Base-by-base conservation (phyloP, 2,797 vertebrate species). In the Pipistrellus pygmaeus region DNA sequence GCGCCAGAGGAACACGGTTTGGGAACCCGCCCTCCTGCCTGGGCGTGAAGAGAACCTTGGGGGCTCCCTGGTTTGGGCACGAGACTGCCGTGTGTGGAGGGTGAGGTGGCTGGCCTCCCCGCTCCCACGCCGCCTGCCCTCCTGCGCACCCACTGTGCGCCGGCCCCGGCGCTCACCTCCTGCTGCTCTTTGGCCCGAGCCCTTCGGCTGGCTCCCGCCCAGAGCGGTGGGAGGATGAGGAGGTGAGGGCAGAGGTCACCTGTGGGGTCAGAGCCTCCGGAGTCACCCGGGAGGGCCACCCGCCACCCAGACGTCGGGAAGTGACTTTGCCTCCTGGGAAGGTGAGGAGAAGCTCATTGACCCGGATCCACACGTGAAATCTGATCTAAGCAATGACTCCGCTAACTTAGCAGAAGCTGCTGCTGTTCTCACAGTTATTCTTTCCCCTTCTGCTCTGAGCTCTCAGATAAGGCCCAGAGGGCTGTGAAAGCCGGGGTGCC, bases 331-430 rank as follows among this genome's bases (percentile, higher is more conserved):
- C 66, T 64, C 91, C 44, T 78, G 25, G 53, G 68, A 64, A 27
- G 23, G 1, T 13, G 30, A 90, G 87, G 93, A 85, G 62, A 93
- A 94, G 68, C 83, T 94, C 91, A 90, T 96, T 96, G 96, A 95
- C 97, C 90, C 83, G 46, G 10, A 62, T 73, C 46, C 93, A 96
- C 90, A 94, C 41, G 10, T 25, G 44, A 72, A 78, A 76, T 93
- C 85, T 57, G 95, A 85, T 90, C 92, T 94, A 92, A 93, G 78
- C 86, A 94, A 96, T 88, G 95, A 88, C 96, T 80, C 90, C 87
- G 96, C 96, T 96, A 96, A 97, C 97, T 96, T 97, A 93, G 93
- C 91, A 94, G 94, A 92, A 96, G 91, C 51, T n/a, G 57, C 92
- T 84, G 69, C 88, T 95, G 94, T 95, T 95, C 95, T 96, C 82